Conservation (phyloP, 2,888 invertebrate genomes). For the Melanostoma scalare region DNA sequence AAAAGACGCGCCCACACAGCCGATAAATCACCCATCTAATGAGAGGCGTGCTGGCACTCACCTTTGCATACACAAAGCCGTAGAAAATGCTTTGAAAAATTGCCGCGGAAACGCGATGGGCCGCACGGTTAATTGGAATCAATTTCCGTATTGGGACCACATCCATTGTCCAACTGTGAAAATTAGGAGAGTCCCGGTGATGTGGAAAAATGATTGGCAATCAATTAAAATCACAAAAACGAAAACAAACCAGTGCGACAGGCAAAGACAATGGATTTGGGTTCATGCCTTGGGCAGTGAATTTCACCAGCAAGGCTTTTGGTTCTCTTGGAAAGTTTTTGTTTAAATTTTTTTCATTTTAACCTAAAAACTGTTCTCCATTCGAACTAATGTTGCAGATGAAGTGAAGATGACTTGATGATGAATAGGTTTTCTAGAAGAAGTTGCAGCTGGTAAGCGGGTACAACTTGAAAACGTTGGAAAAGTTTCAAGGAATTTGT, state of each 20-base stretch:
- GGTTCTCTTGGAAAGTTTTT: too few species aligned
- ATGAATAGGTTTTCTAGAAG: neutral
- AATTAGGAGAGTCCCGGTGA: conserved; percentile 71
- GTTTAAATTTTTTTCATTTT: too few species aligned
- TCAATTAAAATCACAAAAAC: conserved; percentile 64
- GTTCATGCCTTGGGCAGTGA: neutral
- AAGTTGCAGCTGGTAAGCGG: neutral
- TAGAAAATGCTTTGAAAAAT: conserved; percentile 63
- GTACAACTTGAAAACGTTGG: too few species aligned
- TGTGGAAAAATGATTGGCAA: conserved; percentile 71
- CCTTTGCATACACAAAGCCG: conserved; percentile 12
- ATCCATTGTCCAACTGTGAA: conserved; percentile 69
- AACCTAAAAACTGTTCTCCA: too few species aligned
- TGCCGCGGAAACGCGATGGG: conserved; percentile 58
- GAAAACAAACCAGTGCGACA: neutral
- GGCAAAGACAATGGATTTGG: conserved; percentile 54
- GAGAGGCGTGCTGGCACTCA: conserved; percentile 35
- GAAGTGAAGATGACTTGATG: too few species aligned
- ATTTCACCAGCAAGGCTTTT: conserved; percentile 11
- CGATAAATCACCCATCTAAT: conserved; percentile 64
- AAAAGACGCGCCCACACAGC: conserved; percentile 1
- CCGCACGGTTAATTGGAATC: conserved; percentile 64
- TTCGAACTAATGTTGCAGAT: too few species aligned
- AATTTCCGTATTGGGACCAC: conserved; percentile 58
- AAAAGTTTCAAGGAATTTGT: too few species aligned